These are phyloP conservation scores for Hydrocynus forskahlii DNA, from an alignment of 2,797 vertebrate genomes.

Conservation along the genomic window DNA sequence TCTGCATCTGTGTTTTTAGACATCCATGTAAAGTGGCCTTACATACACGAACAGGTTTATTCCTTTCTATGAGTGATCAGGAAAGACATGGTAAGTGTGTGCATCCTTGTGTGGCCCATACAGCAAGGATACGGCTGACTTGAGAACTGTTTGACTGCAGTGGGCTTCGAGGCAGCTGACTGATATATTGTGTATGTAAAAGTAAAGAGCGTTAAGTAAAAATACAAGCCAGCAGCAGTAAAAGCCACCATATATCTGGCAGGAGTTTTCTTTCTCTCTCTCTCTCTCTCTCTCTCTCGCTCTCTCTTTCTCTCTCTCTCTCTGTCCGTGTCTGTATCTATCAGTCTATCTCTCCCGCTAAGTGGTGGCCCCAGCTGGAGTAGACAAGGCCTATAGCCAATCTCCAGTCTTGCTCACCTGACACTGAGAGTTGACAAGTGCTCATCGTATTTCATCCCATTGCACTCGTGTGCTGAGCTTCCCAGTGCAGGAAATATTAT, in stretches of 20 bases:
- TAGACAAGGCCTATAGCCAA: slow-evolving; percentile 34
- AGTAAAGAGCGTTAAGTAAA: slow-evolving; percentile 69
- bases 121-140: slow-evolving; percentile 43
- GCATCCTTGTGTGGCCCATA: slow-evolving; percentile 20
- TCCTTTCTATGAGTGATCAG: slow-evolving; percentile 2
- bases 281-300: not conserved
- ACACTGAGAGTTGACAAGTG: slow-evolving; percentile 58
- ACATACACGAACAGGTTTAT: not conserved
- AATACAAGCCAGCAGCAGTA: slow-evolving; percentile 73
- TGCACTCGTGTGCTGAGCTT: slow-evolving; percentile 59
- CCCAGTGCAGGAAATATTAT: slow-evolving; percentile 59
- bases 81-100: not conserved
- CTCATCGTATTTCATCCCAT: slow-evolving; percentile 64
- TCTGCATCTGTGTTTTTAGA: slow-evolving; percentile 11
- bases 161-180: slow-evolving; percentile 60
- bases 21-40: not conserved
- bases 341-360: not conserved
- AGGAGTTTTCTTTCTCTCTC: slow-evolving; percentile 46
- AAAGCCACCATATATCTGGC: slow-evolving; percentile 71
- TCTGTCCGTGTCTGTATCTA: not conserved
- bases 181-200: slow-evolving; percentile 72
- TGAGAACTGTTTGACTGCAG: slow-evolving; percentile 50
- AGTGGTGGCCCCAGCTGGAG: not conserved
- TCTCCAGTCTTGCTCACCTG: slow-evolving; percentile 52
- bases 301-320: not conserved